phyloP scores from a whole-genome alignment of 2,888 invertebrate species.

The Phortica magna region DNA sequence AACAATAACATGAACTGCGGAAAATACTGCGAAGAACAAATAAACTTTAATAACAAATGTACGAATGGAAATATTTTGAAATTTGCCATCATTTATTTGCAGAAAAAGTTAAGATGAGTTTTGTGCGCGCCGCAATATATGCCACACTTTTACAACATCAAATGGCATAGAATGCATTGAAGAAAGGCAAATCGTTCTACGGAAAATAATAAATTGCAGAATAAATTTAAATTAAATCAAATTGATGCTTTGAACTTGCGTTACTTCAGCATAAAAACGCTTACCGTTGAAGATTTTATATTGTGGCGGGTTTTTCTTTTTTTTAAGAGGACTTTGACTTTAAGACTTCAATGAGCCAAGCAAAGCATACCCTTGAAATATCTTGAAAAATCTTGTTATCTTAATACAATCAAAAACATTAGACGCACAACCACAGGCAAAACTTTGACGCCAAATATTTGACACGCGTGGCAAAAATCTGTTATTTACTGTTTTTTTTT shows the following conservation, averaged over 20 bases:
- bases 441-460: constrained; percentile 14
- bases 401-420: constrained; percentile 27
- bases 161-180: no score
- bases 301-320: no score
- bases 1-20: constrained; percentile 7
- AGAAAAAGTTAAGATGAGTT: no score
- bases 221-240: no score
- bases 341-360: not conserved
- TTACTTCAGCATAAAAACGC: no score
- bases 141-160: not conserved
- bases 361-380: no score
- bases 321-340: not conserved
- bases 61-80: constrained; percentile 34
- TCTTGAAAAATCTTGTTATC: constrained; percentile 19
- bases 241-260: no score
- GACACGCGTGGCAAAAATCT: constrained; percentile 1
- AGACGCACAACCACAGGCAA: constrained; percentile 9
- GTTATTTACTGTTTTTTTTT: no score
- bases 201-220: no score
- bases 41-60: constrained; percentile 19
- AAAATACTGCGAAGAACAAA: constrained; percentile 11
- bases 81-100: constrained; percentile 30
- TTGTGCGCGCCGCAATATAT: not conserved
- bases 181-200: no score
- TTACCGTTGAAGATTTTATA: no score